Evolutionary conservation across 1,140 invertebrate genomes (phyloP).

Genomic region (Stegodyphus mimosarum): DNA sequence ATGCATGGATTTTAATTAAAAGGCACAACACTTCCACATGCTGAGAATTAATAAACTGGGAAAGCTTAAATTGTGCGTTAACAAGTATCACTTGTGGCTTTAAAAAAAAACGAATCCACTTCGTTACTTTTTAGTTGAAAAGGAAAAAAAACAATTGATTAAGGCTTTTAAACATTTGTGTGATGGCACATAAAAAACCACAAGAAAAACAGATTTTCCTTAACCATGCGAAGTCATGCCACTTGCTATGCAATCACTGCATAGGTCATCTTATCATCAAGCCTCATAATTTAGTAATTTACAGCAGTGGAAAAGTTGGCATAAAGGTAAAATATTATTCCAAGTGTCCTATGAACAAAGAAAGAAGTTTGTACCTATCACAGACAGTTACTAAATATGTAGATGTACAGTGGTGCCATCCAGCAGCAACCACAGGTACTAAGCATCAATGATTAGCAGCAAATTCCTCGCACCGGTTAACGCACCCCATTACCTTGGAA

Average conservation of each 20-base stretch:
- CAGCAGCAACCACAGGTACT: slow-evolving; percentile 53
- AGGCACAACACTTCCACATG: background rate
- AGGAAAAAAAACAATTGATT: background rate
- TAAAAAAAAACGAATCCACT: background rate
- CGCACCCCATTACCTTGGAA: slow-evolving; percentile 35
- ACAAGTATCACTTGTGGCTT: slow-evolving; percentile 57
- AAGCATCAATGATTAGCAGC: slow-evolving; percentile 49
- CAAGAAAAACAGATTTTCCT: slow-evolving; percentile 31
- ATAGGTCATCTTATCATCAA: slow-evolving; percentile 29
- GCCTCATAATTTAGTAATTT: slow-evolving; percentile 29
- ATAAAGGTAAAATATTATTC: background rate
- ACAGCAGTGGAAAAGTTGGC: slow-evolving; percentile 14
- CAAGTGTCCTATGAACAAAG: slow-evolving; percentile 10
- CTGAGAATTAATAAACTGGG: slow-evolving; percentile 32
- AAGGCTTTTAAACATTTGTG: slow-evolving; percentile 3
- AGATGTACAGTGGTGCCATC: slow-evolving; percentile 33
- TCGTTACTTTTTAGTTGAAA: background rate
- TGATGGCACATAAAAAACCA: slow-evolving; percentile 19
- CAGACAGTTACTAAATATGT: slow-evolving; percentile 50
- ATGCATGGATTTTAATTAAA: background rate
- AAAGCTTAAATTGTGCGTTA: slow-evolving; percentile 59
- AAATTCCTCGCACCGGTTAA: slow-evolving; percentile 18
- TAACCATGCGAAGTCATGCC: slow-evolving; percentile 16
- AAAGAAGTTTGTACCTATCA: slow-evolving; percentile 50
- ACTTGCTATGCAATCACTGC: slow-evolving; percentile 33